Base-by-base conservation (phyloP, 2,888 invertebrate species). In the Parnassius mnemosyne region DNA sequence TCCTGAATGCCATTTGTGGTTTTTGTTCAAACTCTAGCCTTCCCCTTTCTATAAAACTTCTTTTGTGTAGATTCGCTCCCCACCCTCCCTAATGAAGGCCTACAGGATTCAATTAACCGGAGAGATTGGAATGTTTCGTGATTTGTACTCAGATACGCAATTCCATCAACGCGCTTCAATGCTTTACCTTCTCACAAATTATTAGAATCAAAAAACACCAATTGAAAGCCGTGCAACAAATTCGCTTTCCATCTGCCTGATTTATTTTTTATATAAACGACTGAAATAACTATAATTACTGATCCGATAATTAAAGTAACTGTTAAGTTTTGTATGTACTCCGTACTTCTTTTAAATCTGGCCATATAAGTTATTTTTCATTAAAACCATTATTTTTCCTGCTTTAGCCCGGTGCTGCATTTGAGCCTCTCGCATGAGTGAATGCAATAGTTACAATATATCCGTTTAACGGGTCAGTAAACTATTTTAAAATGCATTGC, bases 51-150 rank as follows among this genome's bases (percentile, higher is more conserved):
- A 79, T 84, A 84, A 87, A 87, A 87, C 83, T 86, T 84, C 80
- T 83, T 85, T 87, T 83, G 85, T 85, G 85, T 79, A 76, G 79
- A 77, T 76, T 74, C 76, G 74, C 75, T 67, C 75, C 78, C 76
- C 79, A 75, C 78, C 78, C 77, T 73, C 78, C 78, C 81, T 89
- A 89, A 89, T 89, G 87, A 88, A 87, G 87, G 88, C 83, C 84
- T 85, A 83, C 85, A 80, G 86, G 81, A 87, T 89, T 89, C 89
- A 87, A 89, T 89, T 89, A 89, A 86, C 83, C 80, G 79, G 74
- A 79, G 84, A 81, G 82, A 84, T 84, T 78, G 86, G 85, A 87
- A 88, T 88, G 87, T 85, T 87, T 86, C 84, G 87, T 86, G 86
- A 87, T 87, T 87, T 87, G 84, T 85, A 79, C 83, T 74, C 77